Percentiles rank a stretch among this genome's conserved stretches.
phyloP scores from a whole-genome alignment of 2,797 vertebrate species.

The Falco concolor region DNA sequence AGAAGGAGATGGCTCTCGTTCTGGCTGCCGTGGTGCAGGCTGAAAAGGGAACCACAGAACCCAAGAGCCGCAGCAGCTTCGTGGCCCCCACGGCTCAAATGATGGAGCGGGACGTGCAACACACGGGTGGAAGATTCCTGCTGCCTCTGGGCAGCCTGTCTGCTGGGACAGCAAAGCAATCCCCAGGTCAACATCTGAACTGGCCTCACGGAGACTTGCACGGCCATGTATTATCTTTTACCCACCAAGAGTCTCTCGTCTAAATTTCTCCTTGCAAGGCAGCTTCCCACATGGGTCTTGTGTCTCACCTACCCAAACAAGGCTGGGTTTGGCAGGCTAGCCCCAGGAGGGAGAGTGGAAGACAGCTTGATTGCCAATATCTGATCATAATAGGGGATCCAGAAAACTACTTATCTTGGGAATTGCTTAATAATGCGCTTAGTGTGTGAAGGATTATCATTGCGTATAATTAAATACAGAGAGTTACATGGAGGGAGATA shows the following conservation, averaged over 20 bases:
- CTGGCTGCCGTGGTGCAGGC: not conserved
- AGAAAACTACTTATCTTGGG: conserved; percentile 11
- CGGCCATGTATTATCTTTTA: not conserved
- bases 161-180: not conserved
- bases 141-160: not conserved
- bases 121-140: not conserved
- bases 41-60: not conserved
- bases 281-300: not conserved
- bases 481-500: not conserved
- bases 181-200: not conserved
- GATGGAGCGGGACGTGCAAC: not conserved
- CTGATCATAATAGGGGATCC: conserved; percentile 4
- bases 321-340: not conserved
- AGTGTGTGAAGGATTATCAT: not conserved
- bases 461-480: not conserved
- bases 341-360: not conserved
- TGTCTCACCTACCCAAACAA: not conserved
- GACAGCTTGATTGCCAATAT: conserved; percentile 24
- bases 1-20: not conserved
- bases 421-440: not conserved
- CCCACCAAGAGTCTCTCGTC: not conserved
- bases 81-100: fast-evolving
- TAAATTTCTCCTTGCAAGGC: not conserved
- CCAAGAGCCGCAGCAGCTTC: not conserved
- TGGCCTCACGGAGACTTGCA: not conserved